Evolutionary conservation across 2,113 vertebrate genomes (phyloP).

Genomic region (Pomatostomus ruficeps): DNA sequence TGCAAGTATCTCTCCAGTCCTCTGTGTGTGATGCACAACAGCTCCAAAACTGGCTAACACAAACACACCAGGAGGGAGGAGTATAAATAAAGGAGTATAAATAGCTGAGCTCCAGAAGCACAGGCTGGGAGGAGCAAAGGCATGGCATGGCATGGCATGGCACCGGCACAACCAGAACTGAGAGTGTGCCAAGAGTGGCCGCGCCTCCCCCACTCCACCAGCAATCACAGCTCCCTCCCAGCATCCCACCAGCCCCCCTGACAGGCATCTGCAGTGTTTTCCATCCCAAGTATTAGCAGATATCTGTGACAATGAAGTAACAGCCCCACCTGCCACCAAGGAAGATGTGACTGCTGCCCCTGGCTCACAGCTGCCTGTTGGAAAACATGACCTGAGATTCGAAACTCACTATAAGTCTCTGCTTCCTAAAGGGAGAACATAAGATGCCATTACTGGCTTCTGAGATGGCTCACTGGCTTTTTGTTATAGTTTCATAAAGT

Average conservation of each 20-base stretch:
- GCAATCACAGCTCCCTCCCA: not conserved
- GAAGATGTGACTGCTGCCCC: not conserved
- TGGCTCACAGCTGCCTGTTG: not conserved
- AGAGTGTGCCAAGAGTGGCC: not conserved
- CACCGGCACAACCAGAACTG: not conserved
- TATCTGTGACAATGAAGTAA: not conserved
- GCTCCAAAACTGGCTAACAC: not conserved
- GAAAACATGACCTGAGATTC: not conserved
- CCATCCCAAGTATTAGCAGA: not conserved
- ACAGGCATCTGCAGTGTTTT: not conserved
- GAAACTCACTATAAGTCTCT: not conserved
- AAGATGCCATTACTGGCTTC: not conserved
- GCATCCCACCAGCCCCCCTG: not conserved
- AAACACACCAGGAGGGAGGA: not conserved
- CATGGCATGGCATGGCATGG: not conserved
- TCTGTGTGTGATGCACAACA: not conserved
- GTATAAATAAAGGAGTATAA: not conserved
- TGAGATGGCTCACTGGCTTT: not conserved
- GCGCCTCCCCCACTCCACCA: not conserved
- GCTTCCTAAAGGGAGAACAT: not conserved
- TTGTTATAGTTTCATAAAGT: not conserved
- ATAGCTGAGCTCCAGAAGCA: not conserved
- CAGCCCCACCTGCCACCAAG: not conserved
- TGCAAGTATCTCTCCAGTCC: not conserved
- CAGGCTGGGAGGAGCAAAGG: fast-evolving